phyloP scores from a whole-genome alignment of 2,797 vertebrate genomes.

The Clamator glandarius region DNA sequence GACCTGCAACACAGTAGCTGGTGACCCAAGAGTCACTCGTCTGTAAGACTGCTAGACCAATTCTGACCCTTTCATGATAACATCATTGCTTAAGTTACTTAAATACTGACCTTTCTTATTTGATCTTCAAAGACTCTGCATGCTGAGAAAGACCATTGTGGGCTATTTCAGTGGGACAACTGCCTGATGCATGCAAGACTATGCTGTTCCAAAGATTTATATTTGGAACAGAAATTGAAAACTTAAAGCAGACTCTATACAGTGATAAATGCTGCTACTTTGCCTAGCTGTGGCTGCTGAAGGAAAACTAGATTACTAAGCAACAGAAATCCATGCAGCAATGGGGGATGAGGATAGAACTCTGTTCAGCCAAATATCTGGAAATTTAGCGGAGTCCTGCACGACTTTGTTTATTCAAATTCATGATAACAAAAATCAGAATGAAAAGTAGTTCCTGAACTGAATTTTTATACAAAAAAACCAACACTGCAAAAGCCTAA shows the following conservation, averaged over 20 bases:
- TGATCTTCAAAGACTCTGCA: slow-evolving; percentile 73
- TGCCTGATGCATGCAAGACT: slow-evolving; percentile 58
- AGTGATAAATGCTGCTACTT: slow-evolving; percentile 63
- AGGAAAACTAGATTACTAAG: slow-evolving; percentile 40
- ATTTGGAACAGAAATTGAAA: slow-evolving; percentile 71
- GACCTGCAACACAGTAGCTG: slow-evolving; percentile 47
- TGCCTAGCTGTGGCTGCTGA: slow-evolving; percentile 54
- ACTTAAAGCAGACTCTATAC: slow-evolving; percentile 59
- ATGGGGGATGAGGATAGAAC: neutral
- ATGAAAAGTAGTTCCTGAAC: slow-evolving; percentile 20
- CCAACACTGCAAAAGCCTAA: neutral
- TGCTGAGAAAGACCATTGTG: slow-evolving; percentile 53
- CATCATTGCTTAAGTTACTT: slow-evolving; percentile 57
- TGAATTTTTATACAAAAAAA: neutral
- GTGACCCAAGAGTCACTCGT: slow-evolving; percentile 38
- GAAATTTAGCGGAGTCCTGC: neutral
- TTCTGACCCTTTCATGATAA: slow-evolving; percentile 53
- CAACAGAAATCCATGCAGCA: neutral
- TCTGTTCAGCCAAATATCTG: neutral
- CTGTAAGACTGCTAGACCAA: slow-evolving; percentile 28
- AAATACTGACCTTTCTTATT: slow-evolving; percentile 62
- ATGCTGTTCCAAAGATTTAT: slow-evolving; percentile 65
- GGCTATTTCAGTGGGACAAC: slow-evolving; percentile 64
- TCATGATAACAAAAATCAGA: neutral
- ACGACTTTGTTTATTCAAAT: neutral